phyloP scores from a whole-genome alignment of 2,113 vertebrate species.

The Epinephelus fuscoguttatus region DNA sequence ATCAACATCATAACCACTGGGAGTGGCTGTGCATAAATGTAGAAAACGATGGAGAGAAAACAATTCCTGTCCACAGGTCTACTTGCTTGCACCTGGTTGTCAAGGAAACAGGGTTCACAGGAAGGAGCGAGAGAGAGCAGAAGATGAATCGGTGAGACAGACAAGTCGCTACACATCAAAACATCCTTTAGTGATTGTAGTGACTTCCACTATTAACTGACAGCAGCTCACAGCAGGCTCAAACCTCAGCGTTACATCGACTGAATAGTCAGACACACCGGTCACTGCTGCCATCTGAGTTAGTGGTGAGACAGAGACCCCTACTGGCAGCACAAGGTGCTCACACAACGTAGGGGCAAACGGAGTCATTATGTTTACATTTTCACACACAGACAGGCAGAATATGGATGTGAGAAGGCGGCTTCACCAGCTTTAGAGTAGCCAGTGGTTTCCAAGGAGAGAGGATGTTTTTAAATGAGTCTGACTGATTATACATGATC shows the following conservation, averaged over 20 bases:
- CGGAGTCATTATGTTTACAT: not conserved
- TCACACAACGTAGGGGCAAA: constrained; percentile 15
- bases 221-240: constrained; percentile 32
- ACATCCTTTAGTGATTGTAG: constrained; percentile 40
- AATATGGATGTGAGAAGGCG: not conserved
- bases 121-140: constrained; percentile 18
- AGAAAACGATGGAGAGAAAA: constrained; percentile 45
- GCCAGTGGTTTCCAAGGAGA: constrained; percentile 1
- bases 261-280: not conserved
- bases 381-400: constrained; percentile 1
- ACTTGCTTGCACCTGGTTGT: constrained; percentile 67
- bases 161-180: constrained; percentile 49
- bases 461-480: not conserved
- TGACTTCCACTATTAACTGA: constrained; percentile 49
- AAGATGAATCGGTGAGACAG: constrained; percentile 41
- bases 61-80: constrained; percentile 35
- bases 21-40: constrained; percentile 15
- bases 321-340: constrained; percentile 60
- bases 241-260: not conserved
- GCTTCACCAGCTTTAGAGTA: constrained; percentile 17
- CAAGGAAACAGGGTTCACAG: constrained; percentile 70
- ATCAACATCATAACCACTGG: constrained; percentile 12
- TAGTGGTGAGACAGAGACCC: constrained; percentile 71
- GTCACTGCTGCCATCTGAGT: not conserved
- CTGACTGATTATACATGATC: not conserved